Evolutionary conservation across 92 coral and sea anemone species (phyloP), one percentile per base, ranked within the genome.

Genomic region (Muricea muricata): DNA sequence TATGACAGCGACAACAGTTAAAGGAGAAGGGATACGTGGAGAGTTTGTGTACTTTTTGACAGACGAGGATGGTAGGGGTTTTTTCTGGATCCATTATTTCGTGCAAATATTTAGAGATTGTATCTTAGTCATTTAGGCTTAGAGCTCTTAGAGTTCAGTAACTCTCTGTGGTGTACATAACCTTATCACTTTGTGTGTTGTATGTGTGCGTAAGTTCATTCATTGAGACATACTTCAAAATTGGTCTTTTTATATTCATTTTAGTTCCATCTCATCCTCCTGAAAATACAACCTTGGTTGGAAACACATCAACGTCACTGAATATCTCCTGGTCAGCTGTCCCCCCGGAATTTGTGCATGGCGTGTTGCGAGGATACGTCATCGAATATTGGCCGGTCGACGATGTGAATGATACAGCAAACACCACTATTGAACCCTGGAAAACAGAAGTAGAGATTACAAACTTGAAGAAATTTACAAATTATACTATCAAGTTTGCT

Each of bases 251-350:
- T 9, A 15, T 52, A 18, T 37, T 13, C 8, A 48, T 32, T 37
- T 10, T 46, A 94, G 98, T 87, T 40, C 96, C 98, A 13, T 83
- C 80, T 39, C 28, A 29, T 18, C 86, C 93, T n/a, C 98, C 98
- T 6, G 81, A 33, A 25, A 84, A 88, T 48, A 71, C 88, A 37
- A 28, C 45, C 11, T 81, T 81, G 0, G 31, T 60, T 47, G 88
- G 75, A 57, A 86, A 81, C n/a, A 91, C 93, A 46, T 87, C 91
- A 29, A 87, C 98, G 7, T 88, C 91, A 15, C 79, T 94, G 0
- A 67, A 76, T 9, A 75, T 90, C 17, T 84, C 91, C 11, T 94
- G 98, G 98, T 48, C 50, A 31, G 91, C 82, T 14, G 90, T 94
- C 48, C 96, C 93, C 17, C 72, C 66, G n/a, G 85, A 85, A 73